phyloP scores from a whole-genome alignment of 2,797 vertebrate species.

The Chelon auratus region DNA sequence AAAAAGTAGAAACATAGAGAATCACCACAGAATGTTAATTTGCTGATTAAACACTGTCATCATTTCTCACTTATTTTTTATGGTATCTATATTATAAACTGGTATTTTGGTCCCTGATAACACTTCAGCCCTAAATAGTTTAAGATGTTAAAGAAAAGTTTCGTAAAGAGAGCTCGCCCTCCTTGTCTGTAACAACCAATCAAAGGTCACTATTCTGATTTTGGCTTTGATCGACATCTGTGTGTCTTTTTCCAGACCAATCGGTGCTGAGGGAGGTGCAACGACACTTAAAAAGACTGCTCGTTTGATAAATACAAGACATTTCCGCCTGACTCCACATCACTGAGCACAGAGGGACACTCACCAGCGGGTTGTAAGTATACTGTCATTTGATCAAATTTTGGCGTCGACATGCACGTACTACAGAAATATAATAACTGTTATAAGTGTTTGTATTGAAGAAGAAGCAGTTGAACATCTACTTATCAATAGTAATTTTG shows the following conservation, averaged over 20 bases:
- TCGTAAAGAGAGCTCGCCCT: not conserved
- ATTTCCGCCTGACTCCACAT: slow-evolving; percentile 62
- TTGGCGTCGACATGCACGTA: not conserved
- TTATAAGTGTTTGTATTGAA: not conserved
- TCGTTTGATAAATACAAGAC: slow-evolving; percentile 64
- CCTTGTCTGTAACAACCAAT: slow-evolving; percentile 57
- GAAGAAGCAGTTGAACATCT: not conserved
- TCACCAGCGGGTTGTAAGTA: slow-evolving; percentile 60
- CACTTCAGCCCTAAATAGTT: not conserved
- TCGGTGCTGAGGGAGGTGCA: slow-evolving; percentile 80
- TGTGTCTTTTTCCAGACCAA: slow-evolving; percentile 77
- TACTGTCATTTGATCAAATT: not conserved
- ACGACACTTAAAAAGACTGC: slow-evolving; percentile 58
- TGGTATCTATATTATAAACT: not conserved
- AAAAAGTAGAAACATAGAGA: not conserved
- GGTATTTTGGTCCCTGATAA: not conserved
- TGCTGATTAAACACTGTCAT: slow-evolving; percentile 1
- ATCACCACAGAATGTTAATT: not conserved
- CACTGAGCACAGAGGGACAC: slow-evolving; percentile 39
- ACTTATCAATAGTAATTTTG: not conserved
- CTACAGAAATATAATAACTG: not conserved
- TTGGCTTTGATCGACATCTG: slow-evolving; percentile 45
- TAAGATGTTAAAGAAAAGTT: not conserved
- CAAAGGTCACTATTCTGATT: slow-evolving; percentile 51
- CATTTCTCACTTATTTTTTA: not conserved